Conservation (phyloP, 2,113 vertebrate genomes). For the Stomatorhinus ivindoensis region DNA sequence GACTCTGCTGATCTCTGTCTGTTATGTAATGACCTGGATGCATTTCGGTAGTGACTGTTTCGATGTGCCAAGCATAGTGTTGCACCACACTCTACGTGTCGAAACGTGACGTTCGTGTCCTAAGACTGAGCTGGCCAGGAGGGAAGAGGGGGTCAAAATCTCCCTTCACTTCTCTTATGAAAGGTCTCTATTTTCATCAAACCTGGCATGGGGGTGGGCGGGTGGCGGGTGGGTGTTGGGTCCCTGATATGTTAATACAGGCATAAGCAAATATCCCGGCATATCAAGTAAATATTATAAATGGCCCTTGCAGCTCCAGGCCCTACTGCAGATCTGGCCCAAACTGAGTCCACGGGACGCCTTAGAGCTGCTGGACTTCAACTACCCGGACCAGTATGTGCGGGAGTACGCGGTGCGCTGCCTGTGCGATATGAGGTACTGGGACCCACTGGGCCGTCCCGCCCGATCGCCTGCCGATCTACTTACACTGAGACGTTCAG, state of each 20-base stretch:
- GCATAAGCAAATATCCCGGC: neutral
- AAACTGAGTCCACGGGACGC: slow-evolving; percentile 86
- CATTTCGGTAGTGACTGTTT: neutral
- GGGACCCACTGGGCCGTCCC: neutral
- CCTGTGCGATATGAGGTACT: slow-evolving; percentile 85
- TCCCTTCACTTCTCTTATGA: neutral
- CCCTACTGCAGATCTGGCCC: slow-evolving; percentile 93
- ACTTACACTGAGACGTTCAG: neutral
- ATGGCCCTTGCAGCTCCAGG: slow-evolving; percentile 75
- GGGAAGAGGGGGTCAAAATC: neutral
- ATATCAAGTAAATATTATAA: neutral
- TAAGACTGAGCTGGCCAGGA: neutral
- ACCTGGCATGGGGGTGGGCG: neutral
- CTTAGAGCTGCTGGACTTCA: slow-evolving; percentile 91
- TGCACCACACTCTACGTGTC: neutral
- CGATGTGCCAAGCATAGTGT: neutral
- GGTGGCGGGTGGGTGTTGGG: neutral
- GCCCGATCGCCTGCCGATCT: neutral
- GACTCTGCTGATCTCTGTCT: neutral
- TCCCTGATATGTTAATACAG: neutral
- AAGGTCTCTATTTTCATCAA: neutral
- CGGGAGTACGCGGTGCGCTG: slow-evolving; percentile 86
- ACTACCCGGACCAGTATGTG: slow-evolving; percentile 96
- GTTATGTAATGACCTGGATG: neutral
- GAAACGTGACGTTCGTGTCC: neutral